A percentile compares a stretch with the other conserved stretches of the same genome.
phyloP scores from a whole-genome alignment of 2,113 vertebrate genomes.

The Agelaius phoeniceus region DNA sequence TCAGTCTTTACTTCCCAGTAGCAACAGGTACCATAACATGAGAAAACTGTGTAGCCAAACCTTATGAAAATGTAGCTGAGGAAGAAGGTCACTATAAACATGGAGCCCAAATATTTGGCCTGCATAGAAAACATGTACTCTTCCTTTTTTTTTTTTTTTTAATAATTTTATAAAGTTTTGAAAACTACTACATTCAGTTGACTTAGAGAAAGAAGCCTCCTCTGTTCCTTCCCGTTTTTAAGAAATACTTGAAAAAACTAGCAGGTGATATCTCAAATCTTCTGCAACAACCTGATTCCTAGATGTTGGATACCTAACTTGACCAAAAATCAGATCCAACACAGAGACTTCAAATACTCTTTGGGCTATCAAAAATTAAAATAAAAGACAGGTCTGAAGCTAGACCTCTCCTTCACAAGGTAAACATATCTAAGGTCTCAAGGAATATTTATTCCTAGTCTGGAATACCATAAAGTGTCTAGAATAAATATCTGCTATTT shows the following conservation, averaged over 20 bases:
- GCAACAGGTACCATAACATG: neutral
- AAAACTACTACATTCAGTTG: neutral
- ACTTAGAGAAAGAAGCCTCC: neutral
- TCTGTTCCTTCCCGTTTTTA: neutral
- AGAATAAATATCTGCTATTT: neutral
- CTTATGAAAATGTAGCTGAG: neutral
- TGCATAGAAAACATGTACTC: neutral
- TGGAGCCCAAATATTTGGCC: neutral
- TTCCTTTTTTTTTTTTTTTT: accelerated
- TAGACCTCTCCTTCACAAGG: neutral
- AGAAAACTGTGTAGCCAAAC: neutral
- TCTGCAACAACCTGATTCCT: neutral
- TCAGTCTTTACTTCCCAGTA: neutral
- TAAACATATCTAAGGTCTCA: neutral
- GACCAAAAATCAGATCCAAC: neutral
- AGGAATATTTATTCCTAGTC: neutral
- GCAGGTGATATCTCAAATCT: neutral
- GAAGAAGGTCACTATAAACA: neutral
- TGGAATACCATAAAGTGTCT: neutral
- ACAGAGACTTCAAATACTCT: neutral
- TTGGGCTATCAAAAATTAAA: neutral
- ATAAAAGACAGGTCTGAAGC: neutral
- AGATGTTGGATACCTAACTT: neutral
- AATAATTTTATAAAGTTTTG: neutral
- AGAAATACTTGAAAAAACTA: neutral